These are phyloP conservation scores for Eilema griseolum DNA, from an alignment of 2,888 invertebrate genomes.

Conservation along the genomic window DNA sequence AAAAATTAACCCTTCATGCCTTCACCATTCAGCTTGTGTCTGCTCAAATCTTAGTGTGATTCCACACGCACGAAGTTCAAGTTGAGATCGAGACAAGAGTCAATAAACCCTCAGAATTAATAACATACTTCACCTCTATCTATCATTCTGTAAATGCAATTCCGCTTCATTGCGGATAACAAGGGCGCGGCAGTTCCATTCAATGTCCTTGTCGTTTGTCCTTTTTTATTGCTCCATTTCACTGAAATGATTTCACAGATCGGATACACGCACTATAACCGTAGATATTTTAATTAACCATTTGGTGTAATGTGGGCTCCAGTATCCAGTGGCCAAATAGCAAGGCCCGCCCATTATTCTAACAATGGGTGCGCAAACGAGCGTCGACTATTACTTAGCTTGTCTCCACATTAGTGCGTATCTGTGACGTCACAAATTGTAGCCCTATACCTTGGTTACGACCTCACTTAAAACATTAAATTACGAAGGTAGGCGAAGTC, in stretches of 20 bases:
- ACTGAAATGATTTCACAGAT: slow-evolving; percentile 52
- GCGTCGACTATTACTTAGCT: slow-evolving; percentile 43
- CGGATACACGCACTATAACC: slow-evolving; percentile 49
- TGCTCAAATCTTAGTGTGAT: too few relatives aligned
- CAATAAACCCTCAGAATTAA: not conserved
- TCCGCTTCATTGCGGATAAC: slow-evolving; percentile 19
- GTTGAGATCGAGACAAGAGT: not conserved
- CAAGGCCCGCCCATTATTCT: slow-evolving; percentile 41
- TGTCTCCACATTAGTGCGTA: slow-evolving; percentile 35
- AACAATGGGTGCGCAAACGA: slow-evolving; percentile 45
- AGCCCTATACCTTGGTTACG: slow-evolving; percentile 19
- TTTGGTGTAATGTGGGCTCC: slow-evolving; percentile 52
- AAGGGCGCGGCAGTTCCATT: slow-evolving; percentile 23
- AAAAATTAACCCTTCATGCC: too few relatives aligned
- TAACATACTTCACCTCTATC: slow-evolving; percentile 6
- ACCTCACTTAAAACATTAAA: slow-evolving; percentile 9
- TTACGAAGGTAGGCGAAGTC: slow-evolving; percentile 10
- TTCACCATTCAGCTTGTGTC: too few relatives aligned
- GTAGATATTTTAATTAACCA: slow-evolving; percentile 60
- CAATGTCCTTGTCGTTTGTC: slow-evolving; percentile 39
- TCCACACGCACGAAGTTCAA: too few relatives aligned
- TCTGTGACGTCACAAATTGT: slow-evolving; percentile 44
- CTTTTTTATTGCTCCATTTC: slow-evolving; percentile 49
- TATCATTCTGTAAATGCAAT: slow-evolving; percentile 22
- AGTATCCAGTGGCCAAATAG: slow-evolving; percentile 50